These are phyloP conservation scores for Acronicta psi DNA, from an alignment of 2,888 invertebrate species.

Conservation along the genomic window DNA sequence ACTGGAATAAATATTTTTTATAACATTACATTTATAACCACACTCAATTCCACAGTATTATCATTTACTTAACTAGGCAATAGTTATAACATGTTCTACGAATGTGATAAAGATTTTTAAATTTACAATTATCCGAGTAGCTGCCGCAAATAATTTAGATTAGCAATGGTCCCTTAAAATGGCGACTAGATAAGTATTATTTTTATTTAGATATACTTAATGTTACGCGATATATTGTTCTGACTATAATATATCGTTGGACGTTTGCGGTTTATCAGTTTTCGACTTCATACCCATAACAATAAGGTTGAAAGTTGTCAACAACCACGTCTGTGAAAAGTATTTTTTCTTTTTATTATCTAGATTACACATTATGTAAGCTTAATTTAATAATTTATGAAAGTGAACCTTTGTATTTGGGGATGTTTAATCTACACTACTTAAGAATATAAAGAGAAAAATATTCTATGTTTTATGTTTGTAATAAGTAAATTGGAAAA, in stretches of 20 bases:
- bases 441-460: no score
- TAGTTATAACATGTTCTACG: conserved; percentile 2
- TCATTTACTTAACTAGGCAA: conserved; percentile 14
- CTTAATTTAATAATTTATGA: no score
- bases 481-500: no score
- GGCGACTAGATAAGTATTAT: conserved; percentile 37
- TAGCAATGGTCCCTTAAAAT: conserved; percentile 62
- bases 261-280: neutral
- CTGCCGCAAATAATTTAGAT: conserved; percentile 48
- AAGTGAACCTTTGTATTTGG: no score
- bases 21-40: neutral
- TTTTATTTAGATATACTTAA: conserved; percentile 16
- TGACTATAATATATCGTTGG: neutral
- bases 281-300: neutral
- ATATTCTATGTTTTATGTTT: no score
- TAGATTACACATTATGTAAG: no score
- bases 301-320: neutral
- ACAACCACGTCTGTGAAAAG: no score
- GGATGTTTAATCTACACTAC: no score
- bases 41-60: conserved; percentile 10
- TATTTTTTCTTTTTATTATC: no score
- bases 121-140: conserved; percentile 14
- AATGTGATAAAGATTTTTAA: conserved; percentile 7
- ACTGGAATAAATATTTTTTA: conserved; percentile 15
- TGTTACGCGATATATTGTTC: neutral